Conservation (phyloP, 1,140 invertebrate species). For the Drosophila sturtevanti region DNA sequence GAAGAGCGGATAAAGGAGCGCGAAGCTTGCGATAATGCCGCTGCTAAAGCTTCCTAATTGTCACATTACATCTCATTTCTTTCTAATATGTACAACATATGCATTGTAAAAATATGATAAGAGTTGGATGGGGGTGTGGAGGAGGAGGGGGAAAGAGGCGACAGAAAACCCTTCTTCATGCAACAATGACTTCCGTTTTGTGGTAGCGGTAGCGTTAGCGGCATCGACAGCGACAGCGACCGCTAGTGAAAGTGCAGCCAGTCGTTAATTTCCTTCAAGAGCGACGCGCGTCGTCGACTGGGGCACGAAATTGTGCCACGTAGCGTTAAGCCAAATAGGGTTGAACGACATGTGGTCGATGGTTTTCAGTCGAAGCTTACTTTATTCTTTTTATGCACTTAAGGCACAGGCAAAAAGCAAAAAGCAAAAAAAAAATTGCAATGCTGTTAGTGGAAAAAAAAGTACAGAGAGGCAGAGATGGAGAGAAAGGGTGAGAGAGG, state of each 20-base stretch:
- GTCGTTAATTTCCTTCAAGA: slow-evolving; percentile 53
- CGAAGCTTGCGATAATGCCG: slow-evolving; percentile 23
- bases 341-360: slow-evolving; percentile 46
- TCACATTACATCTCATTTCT: not conserved
- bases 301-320: slow-evolving; percentile 59
- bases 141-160: slow-evolving; percentile 13
- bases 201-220: not conserved
- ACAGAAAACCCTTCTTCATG: slow-evolving; percentile 53
- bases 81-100: slow-evolving; percentile 15
- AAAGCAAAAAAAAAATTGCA: slow-evolving; percentile 23
- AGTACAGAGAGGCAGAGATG: not conserved
- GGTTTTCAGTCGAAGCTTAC: slow-evolving; percentile 25
- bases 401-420: slow-evolving; percentile 27
- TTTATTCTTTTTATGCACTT: slow-evolving; percentile 36
- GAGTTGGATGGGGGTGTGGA: not conserved
- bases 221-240: slow-evolving; percentile 14
- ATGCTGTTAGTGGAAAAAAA: not conserved
- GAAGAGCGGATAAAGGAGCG: slow-evolving; percentile 58
- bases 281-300: slow-evolving; percentile 42
- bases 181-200: slow-evolving; percentile 53
- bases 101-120: slow-evolving; percentile 19
- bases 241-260: slow-evolving; percentile 71
- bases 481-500: not conserved
- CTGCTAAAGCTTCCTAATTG: slow-evolving; percentile 22
- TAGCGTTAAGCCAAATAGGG: slow-evolving; percentile 62